Evolutionary conservation across 2,113 vertebrate species (phyloP), one percentile per base, ranked within the genome.

Genomic region (Xenopus laevis): DNA sequence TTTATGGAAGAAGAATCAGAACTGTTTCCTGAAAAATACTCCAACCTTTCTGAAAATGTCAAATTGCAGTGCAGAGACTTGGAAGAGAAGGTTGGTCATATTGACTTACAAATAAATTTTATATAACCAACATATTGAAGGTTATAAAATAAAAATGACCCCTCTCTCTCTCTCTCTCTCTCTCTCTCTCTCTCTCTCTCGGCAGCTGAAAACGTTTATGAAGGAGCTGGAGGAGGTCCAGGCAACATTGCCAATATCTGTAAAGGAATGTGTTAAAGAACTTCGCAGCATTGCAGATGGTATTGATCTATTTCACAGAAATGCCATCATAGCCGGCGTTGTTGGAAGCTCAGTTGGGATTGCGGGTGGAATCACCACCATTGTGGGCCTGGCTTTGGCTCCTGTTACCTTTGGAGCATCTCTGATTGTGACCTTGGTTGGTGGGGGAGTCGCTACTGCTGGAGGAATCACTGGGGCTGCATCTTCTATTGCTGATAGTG

Each of bases 341-440:
- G 84, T 87, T 0, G 91, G 91, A 1, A 87, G 89, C 0, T 84
- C 89, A 65, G 87, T 87, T 80, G 89, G 90, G 7, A 88, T 90
- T 1, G 79, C 78, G 0, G 90, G 91, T 68, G 87, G 88, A 30
- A 10, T 89, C 18, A 79, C 87, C 13, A 90, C 89, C 2, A 87
- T 92, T 78, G 90, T 87, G 0, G 91, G 91, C 1, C 84, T 92
- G 71, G 82, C 89, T 15, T 80, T 91, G 66, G 87, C 88, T 0
- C 89, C 90, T 11, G 82, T 92, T 76, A 92, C 90, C 0, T 86
- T 89, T 3, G 89, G 90, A 0, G 83, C 86, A 20, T 91, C 89
- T 0, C 78, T 90, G 20, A 87, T 88, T 0, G 87, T 92, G 23
- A 88, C 88, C 0, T 87, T 85, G 1, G 88, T 89, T 27, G 91